Evolutionary conservation across 2,113 vertebrate genomes (phyloP).

Genomic region (Eupsittula cactorum): DNA sequence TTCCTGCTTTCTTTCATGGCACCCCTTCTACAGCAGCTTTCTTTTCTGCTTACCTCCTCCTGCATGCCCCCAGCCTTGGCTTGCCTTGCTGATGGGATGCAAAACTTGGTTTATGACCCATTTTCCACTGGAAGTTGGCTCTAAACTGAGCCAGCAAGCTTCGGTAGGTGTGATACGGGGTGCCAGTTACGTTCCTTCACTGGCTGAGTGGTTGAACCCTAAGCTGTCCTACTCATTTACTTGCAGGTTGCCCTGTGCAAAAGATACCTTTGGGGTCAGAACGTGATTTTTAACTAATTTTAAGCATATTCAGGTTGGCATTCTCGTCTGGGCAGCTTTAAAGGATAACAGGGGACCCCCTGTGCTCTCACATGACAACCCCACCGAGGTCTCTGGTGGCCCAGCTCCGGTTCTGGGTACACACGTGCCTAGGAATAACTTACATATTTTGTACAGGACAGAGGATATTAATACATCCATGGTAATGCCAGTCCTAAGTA

Average conservation of each 20-base stretch:
- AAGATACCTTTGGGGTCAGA: background rate
- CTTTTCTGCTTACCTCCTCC: background rate
- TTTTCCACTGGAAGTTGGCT: background rate
- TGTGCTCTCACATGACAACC: background rate
- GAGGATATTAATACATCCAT: constrained; percentile 18
- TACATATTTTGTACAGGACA: background rate
- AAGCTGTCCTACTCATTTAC: background rate
- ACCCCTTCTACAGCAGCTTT: fast-evolving
- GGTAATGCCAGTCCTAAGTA: background rate
- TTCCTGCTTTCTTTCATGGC: background rate
- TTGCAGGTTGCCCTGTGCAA: background rate
- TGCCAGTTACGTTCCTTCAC: background rate
- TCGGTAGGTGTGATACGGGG: background rate
- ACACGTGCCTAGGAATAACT: background rate
- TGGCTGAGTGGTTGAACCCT: fast-evolving
- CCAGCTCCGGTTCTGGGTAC: background rate
- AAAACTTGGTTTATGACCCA: background rate
- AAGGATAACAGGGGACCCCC: background rate
- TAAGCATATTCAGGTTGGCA: background rate
- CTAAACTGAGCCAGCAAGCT: background rate
- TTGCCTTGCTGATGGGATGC: background rate
- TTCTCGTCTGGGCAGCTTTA: background rate
- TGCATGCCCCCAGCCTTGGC: background rate
- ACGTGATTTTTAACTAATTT: background rate
- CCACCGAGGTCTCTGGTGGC: background rate